Base-by-base conservation (phyloP, 2,113 vertebrate species). In the Corvus hawaiiensis region DNA sequence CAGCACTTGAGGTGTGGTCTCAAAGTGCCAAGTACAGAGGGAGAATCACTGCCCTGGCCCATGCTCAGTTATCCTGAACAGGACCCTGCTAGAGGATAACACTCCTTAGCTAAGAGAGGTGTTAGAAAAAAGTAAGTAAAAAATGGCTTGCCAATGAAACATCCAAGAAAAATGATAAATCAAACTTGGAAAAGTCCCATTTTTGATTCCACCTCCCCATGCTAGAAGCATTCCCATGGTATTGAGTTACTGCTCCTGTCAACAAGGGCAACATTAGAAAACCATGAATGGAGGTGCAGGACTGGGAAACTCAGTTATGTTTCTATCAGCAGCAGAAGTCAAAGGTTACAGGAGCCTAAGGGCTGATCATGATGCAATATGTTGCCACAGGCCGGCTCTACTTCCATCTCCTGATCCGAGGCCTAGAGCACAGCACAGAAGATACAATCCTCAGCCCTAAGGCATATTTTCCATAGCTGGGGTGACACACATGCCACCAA, bases 401-500 rank as follows among this genome's bases (percentile, higher is more conserved):
- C 89, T 88, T 62, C 33, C 32, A 71, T 78, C 52, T 89, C 68
- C 85, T 51, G 27, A 86, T 48, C 35, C 1, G 0, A 41, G 32
- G 48, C 55, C 56, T 0, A 0, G 46, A 84, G 16, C 66, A 66
- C 28, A 41, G 55, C 1, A 0, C 61, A 46, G 10, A 33, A 68
- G 39, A 44, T 2, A 72, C 17, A 77, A 54, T 18, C 63, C 71
- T 63, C 48, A 88, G 52, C 82, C 39, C 75, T 22, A 64, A 83
- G 76, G 68, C 0, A 0, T 5, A 2, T 41, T 81, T 76, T 63
- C 52, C 73, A 37, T 3, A 28, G 8, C n/a, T 11, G 0, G 30
- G 6, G 17, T 48, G n/a, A 80, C 0, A 1, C 13, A 9, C 3
- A 0, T 13, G 43, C 44, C 68, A 83, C 35, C 84, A 49, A 71